A percentile compares a stretch with the other conserved stretches of the same genome.
Conservation (phyloP, 1,140 invertebrate genomes). For the Meloidogyne floridensis region DNA sequence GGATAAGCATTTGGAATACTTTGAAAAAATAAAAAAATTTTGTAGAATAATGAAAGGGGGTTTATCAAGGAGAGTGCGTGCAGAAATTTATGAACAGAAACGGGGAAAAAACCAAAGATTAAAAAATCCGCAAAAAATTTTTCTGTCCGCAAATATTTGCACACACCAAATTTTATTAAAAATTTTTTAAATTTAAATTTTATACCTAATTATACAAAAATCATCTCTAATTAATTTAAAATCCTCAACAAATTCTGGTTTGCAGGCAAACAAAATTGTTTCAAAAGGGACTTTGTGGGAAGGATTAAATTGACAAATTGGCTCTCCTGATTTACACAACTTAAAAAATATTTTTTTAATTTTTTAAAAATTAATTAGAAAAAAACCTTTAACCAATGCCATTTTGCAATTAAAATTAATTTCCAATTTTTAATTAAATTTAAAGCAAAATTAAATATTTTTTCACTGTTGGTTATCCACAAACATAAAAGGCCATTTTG, state of each 20-base stretch:
- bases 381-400: conserved; percentile 84
- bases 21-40: conserved; percentile 59
- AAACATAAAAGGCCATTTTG: conserved; percentile 43
- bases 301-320: conserved; percentile 74
- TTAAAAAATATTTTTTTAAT: conserved; percentile 62
- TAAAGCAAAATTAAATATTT: conserved; percentile 72
- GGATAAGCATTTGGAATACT: conserved; percentile 87
- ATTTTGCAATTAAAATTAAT: conserved; percentile 74
- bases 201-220: conserved; percentile 27
- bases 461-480: conserved; percentile 52
- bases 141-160: too few relatives aligned
- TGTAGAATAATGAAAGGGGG: too few relatives aligned
- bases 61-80: too few relatives aligned
- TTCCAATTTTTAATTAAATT: conserved; percentile 77
- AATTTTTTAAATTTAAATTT: too few relatives aligned
- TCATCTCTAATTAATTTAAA: neutral
- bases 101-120: too few relatives aligned
- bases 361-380: neutral
- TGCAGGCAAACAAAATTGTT: conserved; percentile 74
- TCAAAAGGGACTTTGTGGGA: conserved; percentile 84
- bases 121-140: too few relatives aligned
- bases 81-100: too few relatives aligned
- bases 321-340: conserved; percentile 75
- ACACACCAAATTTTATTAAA: too few relatives aligned
- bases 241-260: conserved; percentile 54